Conservation (phyloP, 2,113 vertebrate genomes). For the Halcyon malimbica region DNA sequence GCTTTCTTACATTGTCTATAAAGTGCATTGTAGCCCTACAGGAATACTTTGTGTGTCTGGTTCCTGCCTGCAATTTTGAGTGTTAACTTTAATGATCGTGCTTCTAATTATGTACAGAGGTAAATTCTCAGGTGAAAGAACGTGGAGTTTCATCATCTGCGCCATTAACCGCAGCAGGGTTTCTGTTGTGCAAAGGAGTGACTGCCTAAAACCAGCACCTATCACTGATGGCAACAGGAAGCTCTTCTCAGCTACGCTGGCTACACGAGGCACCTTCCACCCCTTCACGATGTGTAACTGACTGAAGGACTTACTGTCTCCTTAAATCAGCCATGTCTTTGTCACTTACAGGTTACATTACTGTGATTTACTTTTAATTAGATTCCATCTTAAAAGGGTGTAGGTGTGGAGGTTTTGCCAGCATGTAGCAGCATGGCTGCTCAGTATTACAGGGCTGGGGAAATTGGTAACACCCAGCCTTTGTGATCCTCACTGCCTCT, state of each 20-base stretch:
- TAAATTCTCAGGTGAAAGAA: background rate
- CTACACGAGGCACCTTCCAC: background rate
- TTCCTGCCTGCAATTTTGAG: constrained; percentile 24
- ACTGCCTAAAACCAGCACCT: background rate
- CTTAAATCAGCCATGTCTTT: background rate
- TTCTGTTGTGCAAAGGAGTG: background rate
- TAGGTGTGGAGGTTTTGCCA: background rate
- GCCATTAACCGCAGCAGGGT: background rate
- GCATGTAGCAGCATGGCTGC: background rate
- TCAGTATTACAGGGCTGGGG: background rate
- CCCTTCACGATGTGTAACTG: background rate
- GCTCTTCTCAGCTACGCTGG: accelerated
- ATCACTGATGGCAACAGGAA: background rate
- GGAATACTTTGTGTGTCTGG: constrained; percentile 7
- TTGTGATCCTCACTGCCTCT: background rate
- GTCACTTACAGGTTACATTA: background rate
- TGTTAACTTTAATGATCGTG: background rate
- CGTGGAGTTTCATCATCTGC: background rate
- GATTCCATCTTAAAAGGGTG: background rate
- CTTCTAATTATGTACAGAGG: constrained; percentile 12
- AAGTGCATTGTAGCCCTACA: background rate
- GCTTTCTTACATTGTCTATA: background rate
- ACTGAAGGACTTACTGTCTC: background rate
- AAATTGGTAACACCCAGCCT: background rate
- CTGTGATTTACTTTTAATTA: background rate